Conservation (phyloP, 2,888 invertebrate species). For the Rhingia rostrata region DNA sequence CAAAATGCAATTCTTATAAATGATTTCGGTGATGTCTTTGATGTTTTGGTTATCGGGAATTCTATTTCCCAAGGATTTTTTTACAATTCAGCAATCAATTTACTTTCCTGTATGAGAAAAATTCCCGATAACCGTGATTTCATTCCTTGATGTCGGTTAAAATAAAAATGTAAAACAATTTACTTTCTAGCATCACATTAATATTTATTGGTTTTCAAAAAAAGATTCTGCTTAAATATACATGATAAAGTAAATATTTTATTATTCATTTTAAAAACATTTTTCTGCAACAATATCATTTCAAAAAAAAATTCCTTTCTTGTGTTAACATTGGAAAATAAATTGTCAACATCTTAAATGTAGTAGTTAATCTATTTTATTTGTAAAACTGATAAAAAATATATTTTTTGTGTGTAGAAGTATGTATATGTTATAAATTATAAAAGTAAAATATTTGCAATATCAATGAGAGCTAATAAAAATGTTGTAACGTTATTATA, state of each 20-base stretch:
- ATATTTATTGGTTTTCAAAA: conserved; percentile 57
- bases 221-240: conserved; percentile 49
- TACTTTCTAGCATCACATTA: conserved; percentile 43
- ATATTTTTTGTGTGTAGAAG: conserved; percentile 43
- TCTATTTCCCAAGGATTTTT: too few species aligned
- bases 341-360: conserved; percentile 23
- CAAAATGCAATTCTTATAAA: too few species aligned
- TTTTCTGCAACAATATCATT: conserved; percentile 45
- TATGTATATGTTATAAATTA: conserved; percentile 28
- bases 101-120: too few species aligned
- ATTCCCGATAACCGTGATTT: too few species aligned
- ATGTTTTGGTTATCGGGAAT: too few species aligned
- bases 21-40: too few species aligned
- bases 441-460: conserved; percentile 15
- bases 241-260: conserved; percentile 44
- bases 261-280: conserved; percentile 40
- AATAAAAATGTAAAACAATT: background rate
- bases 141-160: background rate
- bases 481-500: conserved; percentile 11
- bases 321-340: conserved; percentile 39
- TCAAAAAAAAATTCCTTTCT: conserved; percentile 7
- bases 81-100: too few species aligned
- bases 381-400: conserved; percentile 67
- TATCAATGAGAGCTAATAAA: conserved; percentile 6
- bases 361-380: conserved; percentile 31